Evolutionary conservation across 2,888 invertebrate genomes (phyloP).

Genomic region (Lingula anatina): DNA sequence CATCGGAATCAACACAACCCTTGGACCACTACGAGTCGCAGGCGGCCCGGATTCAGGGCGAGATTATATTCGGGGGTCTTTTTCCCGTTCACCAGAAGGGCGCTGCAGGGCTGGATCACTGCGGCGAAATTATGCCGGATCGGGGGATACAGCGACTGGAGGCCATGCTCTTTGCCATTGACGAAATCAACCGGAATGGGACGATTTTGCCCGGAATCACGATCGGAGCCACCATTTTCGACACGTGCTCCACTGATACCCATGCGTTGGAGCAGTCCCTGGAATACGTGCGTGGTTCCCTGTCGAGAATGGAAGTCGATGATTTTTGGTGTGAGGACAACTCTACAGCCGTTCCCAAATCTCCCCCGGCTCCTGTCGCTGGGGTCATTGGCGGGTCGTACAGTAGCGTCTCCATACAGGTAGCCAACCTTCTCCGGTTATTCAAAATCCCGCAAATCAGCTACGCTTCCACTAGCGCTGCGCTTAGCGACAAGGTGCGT

Average conservation of each 20-base stretch:
- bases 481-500: slow-evolving; percentile 66
- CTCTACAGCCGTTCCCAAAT: slow-evolving; percentile 43
- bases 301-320: slow-evolving; percentile 57
- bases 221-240: slow-evolving; percentile 56
- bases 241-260: slow-evolving; percentile 60
- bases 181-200: slow-evolving; percentile 56
- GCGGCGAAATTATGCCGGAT: slow-evolving; percentile 55
- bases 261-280: slow-evolving; percentile 60
- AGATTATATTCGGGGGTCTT: slow-evolving; percentile 59
- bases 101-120: slow-evolving; percentile 48
- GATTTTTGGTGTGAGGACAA: slow-evolving; percentile 56
- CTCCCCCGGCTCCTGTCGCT: slow-evolving; percentile 53
- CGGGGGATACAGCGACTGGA: slow-evolving; percentile 57
- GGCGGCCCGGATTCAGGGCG: too few relatives aligned
- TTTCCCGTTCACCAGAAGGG: slow-evolving; percentile 60
- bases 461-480: slow-evolving; percentile 69
- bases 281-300: slow-evolving; percentile 58
- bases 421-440: slow-evolving; percentile 68
- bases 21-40: too few relatives aligned
- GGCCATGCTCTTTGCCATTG: slow-evolving; percentile 61
- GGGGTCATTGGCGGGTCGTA: slow-evolving; percentile 67
- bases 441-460: slow-evolving; percentile 68
- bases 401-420: slow-evolving; percentile 63
- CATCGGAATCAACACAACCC: too few relatives aligned
- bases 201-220: slow-evolving; percentile 50